Conservation (phyloP, 2,797 vertebrate genomes). For the Paramormyrops hopkinsi region DNA sequence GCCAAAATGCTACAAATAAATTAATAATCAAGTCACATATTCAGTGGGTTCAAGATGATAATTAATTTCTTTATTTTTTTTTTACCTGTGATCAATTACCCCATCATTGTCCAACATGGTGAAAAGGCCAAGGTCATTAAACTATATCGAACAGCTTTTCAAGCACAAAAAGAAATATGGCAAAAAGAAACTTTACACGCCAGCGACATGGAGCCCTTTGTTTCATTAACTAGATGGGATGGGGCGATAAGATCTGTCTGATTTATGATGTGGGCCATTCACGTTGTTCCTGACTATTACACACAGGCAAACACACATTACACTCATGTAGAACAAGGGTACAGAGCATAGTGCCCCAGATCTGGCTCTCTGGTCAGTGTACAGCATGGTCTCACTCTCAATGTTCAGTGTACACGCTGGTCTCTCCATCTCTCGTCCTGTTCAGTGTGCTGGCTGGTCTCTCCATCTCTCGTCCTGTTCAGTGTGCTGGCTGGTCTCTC, state of each 20-base stretch:
- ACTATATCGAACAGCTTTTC: background rate
- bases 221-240: slow-evolving; percentile 32
- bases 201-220: background rate
- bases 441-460: background rate
- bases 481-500: no score
- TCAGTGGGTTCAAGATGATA: background rate
- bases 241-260: slow-evolving; percentile 25
- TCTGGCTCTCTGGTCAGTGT: background rate
- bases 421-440: background rate
- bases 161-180: background rate
- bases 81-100: background rate
- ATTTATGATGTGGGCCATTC: slow-evolving; percentile 24
- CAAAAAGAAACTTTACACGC: background rate
- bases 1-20: slow-evolving; percentile 8
- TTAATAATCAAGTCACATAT: background rate
- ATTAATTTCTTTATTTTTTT: slow-evolving; percentile 3
- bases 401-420: background rate
- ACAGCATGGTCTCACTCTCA: background rate
- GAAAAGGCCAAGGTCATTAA: slow-evolving; percentile 4
- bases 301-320: slow-evolving; percentile 20
- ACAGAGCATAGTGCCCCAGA: background rate
- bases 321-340: slow-evolving; percentile 4
- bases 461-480: background rate
- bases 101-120: background rate
- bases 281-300: slow-evolving; percentile 27